Evolutionary conservation across 2,797 vertebrate species (phyloP).

Genomic region (Pogoniulus pusillus): DNA sequence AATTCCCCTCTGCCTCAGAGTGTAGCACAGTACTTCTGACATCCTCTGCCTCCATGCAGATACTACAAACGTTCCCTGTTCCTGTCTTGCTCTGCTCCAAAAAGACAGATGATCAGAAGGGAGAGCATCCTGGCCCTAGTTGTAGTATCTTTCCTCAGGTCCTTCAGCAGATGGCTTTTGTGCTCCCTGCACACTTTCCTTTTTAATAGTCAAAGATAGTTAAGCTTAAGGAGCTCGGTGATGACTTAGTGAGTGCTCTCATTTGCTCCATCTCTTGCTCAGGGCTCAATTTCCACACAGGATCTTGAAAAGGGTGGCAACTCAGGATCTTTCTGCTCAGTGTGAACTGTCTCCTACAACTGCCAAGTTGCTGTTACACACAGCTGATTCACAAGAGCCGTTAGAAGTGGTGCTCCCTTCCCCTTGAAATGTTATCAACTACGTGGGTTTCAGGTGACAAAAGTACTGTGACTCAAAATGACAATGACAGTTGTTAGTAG

Average conservation of each 20-base stretch:
- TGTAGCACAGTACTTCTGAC: background rate
- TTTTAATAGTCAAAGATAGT: background rate
- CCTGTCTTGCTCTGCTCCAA: background rate
- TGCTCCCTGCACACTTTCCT: background rate
- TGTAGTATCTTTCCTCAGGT: background rate
- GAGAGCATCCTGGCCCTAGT: background rate
- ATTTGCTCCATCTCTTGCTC: fast-evolving
- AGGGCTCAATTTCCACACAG: background rate
- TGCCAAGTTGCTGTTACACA: background rate
- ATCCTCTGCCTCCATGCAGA: background rate
- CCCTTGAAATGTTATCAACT: background rate
- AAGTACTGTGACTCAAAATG: background rate
- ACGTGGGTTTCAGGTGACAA: background rate
- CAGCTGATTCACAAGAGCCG: background rate
- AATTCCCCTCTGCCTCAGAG: background rate
- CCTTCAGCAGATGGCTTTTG: background rate
- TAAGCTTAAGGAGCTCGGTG: background rate
- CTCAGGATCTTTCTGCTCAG: background rate
- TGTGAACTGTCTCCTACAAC: background rate
- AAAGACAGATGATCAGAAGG: background rate
- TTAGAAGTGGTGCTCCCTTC: background rate
- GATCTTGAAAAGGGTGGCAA: background rate
- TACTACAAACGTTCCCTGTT: background rate
- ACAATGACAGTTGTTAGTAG: background rate
- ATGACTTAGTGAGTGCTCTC: background rate